Base-by-base conservation (phyloP, 2,797 vertebrate species). In the Parotocinclus haroldoi region DNA sequence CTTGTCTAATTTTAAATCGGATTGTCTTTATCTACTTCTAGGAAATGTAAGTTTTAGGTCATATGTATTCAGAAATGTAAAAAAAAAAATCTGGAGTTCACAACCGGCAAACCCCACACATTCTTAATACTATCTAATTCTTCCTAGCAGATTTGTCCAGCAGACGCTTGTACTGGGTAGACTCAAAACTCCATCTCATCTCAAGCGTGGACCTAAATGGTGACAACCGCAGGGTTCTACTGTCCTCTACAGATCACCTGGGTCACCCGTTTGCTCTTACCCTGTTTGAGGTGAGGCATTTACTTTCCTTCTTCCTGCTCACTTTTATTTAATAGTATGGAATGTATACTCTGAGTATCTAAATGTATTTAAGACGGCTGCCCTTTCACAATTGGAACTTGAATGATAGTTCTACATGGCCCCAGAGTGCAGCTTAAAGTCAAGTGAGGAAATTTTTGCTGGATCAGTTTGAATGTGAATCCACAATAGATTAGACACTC, bases 111-210 rank as follows among this genome's bases (percentile, higher is more conserved):
- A 1, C 40, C 4, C 40, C 40, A 42, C 40, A 8, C 1, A 42
- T 27, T 27, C 3, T 19, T 44, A 16, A 58, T 10, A 39, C 40
- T 19, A 19, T 11, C 40, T 36, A 7, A 17, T 55, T 66, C 17
- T 57, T 66, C 18, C 11, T 16, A 13, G 27, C 86, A 99, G 97
- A 99, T 86, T 84, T 99, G 84, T 90, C 95, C 80, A 96, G 89
- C 87, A 91, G 92, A 76, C 94, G 95, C 79, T 86, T 99, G n/a
- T 99, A 99, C 82, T 99, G 97, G 97, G 95, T 99, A 55, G 97
- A 99, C 84, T 98, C 97, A 73, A 99, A 99, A 85, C 84, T 98
- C 78, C 96, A 99, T 84, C 86, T 94, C 42, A 92, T 99, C 66
- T 98, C 96, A 78, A 97, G 95, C 59, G 91, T 98, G 75, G 96